These are phyloP conservation scores for Xenopus tropicalis DNA, from an alignment of 2,113 vertebrate species.

Conservation along the genomic window DNA sequence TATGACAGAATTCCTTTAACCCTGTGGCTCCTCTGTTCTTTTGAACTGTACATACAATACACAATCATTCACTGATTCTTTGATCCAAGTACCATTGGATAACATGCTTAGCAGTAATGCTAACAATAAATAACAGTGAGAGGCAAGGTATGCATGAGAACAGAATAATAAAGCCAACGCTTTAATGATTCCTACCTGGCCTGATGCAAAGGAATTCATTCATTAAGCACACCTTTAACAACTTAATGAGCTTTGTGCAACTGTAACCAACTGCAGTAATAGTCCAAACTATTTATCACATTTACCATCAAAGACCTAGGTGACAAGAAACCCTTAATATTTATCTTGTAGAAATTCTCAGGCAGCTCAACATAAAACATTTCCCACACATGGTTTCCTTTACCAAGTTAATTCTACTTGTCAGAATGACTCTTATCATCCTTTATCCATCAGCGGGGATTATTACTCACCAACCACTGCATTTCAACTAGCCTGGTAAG, in stretches of 20 bases:
- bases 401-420: slow-evolving; percentile 18
- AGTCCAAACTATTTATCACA: slow-evolving; percentile 30
- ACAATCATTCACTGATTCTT: too few relatives aligned
- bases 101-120: too few relatives aligned
- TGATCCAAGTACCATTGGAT: too few relatives aligned
- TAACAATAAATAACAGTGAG: too few relatives aligned
- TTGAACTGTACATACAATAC: too few relatives aligned
- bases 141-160: too few relatives aligned
- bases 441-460: slow-evolving; percentile 7
- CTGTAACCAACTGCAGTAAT: slow-evolving; percentile 21
- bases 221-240: background rate
- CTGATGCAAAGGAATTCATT: background rate
- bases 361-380: slow-evolving; percentile 9
- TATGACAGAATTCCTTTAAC: too few relatives aligned
- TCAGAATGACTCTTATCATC: slow-evolving; percentile 18
- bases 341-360: slow-evolving; percentile 31
- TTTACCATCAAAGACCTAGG: slow-evolving; percentile 35
- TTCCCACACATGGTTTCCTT: slow-evolving; percentile 27
- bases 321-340: slow-evolving; percentile 22
- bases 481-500: background rate
- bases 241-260: slow-evolving; percentile 3
- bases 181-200: background rate
- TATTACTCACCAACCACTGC: slow-evolving; percentile 1
- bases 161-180: background rate
- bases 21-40: too few relatives aligned